A percentile compares a stretch with the other conserved stretches of the same genome.
phyloP scores from a whole-genome alignment of 2,113 vertebrate species.

The Mesitornis unicolor region DNA sequence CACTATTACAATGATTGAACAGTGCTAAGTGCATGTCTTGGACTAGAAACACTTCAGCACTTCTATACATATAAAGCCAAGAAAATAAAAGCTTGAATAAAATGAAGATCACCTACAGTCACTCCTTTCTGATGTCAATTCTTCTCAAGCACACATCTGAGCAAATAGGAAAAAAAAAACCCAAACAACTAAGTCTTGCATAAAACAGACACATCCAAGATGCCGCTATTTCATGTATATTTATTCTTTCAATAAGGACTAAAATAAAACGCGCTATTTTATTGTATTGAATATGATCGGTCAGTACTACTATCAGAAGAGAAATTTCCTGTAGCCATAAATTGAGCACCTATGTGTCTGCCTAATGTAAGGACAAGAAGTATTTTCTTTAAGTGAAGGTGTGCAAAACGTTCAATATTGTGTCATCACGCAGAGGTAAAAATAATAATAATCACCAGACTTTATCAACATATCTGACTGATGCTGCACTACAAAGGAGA shows the following conservation, averaged over 20 bases:
- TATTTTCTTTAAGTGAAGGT: not conserved
- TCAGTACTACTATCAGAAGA: not conserved
- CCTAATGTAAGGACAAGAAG: not conserved
- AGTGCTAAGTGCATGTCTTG: not conserved
- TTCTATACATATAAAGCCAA: not conserved
- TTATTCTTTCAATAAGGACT: not conserved
- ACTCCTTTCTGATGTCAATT: not conserved
- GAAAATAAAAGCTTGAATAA: not conserved
- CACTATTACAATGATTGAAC: not conserved
- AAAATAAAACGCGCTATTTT: not conserved
- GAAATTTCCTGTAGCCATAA: not conserved
- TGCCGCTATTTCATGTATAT: not conserved
- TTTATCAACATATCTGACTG: not conserved
- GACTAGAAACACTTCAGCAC: not conserved
- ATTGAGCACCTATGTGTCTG: rapidly evolving
- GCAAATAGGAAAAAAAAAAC: not conserved
- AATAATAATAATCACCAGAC: not conserved
- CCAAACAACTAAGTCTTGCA: not conserved
- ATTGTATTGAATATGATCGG: not conserved
- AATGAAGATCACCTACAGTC: not conserved
- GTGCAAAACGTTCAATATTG: not conserved
- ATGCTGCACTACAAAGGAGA: not conserved
- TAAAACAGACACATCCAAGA: not conserved
- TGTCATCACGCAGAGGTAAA: not conserved
- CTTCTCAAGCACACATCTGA: not conserved